Conservation (phyloP, 2,797 vertebrate species). For the Hoplostethus atlanticus region DNA sequence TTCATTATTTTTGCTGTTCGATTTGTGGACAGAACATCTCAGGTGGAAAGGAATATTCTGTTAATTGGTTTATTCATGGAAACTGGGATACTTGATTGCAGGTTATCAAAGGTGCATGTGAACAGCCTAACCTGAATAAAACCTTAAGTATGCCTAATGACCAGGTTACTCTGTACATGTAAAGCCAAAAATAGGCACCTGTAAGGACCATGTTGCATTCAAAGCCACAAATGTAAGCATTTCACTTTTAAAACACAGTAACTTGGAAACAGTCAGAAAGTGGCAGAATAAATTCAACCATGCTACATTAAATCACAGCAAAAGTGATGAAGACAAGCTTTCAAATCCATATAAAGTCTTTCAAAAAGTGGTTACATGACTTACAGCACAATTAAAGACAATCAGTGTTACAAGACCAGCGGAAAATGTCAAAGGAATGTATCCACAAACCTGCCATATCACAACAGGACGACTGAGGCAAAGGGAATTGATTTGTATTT, state of each 20-base stretch:
- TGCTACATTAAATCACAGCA: too few relatives aligned
- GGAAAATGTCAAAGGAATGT: neutral
- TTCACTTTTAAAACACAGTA: slow-evolving; percentile 15
- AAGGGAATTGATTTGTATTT: neutral
- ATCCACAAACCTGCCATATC: neutral
- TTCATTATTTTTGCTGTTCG: neutral
- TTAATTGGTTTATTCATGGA: neutral
- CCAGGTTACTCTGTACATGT: slow-evolving; percentile 48
- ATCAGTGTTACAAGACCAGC: too few relatives aligned
- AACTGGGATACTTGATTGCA: too few relatives aligned
- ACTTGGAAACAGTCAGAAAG: neutral
- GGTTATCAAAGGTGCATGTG: too few relatives aligned
- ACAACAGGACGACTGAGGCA: neutral
- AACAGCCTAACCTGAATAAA: too few relatives aligned
- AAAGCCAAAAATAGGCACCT: slow-evolving; percentile 1
- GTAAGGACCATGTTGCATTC: slow-evolving; percentile 1
- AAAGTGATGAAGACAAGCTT: too few relatives aligned
- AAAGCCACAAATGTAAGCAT: slow-evolving; percentile 17
- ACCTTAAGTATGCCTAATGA: slow-evolving; percentile 45
- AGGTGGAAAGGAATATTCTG: neutral
- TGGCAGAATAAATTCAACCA: too few relatives aligned
- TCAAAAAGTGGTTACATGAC: too few relatives aligned
- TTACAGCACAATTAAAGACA: too few relatives aligned
- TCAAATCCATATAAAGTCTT: too few relatives aligned
- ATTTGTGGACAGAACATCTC: slow-evolving; percentile 23